These are phyloP conservation scores for Cuculus canorus DNA, from an alignment of 2,797 vertebrate genomes.

Conservation along the genomic window DNA sequence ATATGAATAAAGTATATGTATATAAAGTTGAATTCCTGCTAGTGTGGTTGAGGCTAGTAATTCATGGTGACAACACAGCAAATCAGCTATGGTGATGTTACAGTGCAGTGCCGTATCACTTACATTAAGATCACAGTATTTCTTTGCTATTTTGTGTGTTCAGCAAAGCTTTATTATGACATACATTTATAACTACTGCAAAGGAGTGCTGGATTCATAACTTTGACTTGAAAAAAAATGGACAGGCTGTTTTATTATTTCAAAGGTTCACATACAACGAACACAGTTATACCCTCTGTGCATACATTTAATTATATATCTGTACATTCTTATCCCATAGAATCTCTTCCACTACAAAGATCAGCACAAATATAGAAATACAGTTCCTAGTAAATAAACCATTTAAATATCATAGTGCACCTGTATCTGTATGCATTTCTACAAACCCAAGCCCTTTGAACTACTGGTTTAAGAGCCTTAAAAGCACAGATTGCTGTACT, in stretches of 20 bases:
- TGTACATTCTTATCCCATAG: neutral
- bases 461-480: neutral
- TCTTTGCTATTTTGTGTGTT: neutral
- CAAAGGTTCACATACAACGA: neutral
- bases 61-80: neutral
- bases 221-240: neutral
- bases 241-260: neutral
- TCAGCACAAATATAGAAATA: neutral
- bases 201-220: neutral
- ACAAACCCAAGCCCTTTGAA: conserved; percentile 15
- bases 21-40: conserved; percentile 37
- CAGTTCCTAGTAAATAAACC: neutral
- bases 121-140: neutral
- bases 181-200: neutral
- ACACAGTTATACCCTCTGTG: neutral
- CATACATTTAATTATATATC: conserved; percentile 10
- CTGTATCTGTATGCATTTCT: conserved; percentile 23
- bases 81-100: neutral
- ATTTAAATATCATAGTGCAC: neutral
- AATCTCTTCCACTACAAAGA: neutral
- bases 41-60: neutral
- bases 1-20: conserved; percentile 37
- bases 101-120: neutral
- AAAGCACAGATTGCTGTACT: neutral
- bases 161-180: neutral